Evolutionary conservation across 2,113 vertebrate species (phyloP).

Genomic region (Pampusana beccarii): DNA sequence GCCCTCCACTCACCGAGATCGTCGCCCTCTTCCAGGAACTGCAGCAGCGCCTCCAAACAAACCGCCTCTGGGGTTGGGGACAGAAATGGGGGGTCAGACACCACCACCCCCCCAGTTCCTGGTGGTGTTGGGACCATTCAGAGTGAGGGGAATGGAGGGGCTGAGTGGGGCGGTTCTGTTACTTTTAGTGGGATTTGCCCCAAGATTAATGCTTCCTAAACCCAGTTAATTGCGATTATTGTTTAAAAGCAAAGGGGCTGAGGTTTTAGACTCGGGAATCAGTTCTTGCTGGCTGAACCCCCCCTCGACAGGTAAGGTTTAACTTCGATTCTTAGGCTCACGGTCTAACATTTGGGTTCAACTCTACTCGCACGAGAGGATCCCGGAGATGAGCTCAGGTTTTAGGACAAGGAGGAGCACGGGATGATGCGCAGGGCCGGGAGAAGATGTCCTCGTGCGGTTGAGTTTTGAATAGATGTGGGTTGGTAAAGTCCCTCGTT

Average conservation of each 20-base stretch:
- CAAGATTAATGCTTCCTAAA: fast-evolving
- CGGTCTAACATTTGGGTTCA: not conserved
- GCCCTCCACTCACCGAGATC: constrained; percentile 76
- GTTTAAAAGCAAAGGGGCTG: not conserved
- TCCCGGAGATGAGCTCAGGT: fast-evolving
- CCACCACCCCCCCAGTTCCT: not conserved
- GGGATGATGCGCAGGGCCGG: fast-evolving
- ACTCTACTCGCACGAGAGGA: not conserved
- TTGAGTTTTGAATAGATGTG: not conserved
- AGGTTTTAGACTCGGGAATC: not conserved
- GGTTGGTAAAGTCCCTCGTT: too few species aligned
- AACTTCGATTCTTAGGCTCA: not conserved
- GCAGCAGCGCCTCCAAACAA: constrained; percentile 45
- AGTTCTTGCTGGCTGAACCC: not conserved
- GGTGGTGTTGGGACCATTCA: too few species aligned
- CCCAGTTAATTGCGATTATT: not conserved
- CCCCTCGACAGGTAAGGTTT: not conserved
- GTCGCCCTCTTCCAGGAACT: constrained; percentile 75
- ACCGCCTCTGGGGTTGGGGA: not conserved
- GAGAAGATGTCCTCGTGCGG: fast-evolving
- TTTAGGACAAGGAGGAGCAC: fast-evolving
- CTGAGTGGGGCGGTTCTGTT: fast-evolving
- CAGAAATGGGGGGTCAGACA: not conserved
- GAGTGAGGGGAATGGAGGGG: too few species aligned
- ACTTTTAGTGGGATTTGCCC: not conserved